Conservation (phyloP, 2,888 invertebrate species). For the Catocala nupta region DNA sequence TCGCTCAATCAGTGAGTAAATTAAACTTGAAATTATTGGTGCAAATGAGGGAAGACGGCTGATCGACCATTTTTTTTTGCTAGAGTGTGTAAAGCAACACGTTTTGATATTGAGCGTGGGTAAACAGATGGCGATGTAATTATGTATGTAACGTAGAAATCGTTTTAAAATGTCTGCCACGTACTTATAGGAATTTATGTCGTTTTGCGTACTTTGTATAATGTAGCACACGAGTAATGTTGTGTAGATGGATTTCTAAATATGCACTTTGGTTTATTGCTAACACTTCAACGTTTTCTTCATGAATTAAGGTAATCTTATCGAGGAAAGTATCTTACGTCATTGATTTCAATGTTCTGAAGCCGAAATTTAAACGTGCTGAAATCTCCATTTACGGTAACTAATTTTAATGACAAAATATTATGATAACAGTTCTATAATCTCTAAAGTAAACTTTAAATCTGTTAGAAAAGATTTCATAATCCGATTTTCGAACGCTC, state of each 20-base stretch:
- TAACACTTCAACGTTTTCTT: too few relatives aligned
- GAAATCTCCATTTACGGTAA: too few relatives aligned
- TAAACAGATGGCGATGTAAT: slow-evolving; percentile 40
- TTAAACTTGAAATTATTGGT: slow-evolving; percentile 52
- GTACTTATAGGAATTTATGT: slow-evolving; percentile 1
- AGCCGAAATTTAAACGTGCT: too few relatives aligned
- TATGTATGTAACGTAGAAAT: slow-evolving; percentile 21
- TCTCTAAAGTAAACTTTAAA: too few relatives aligned
- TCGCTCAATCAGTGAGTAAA: slow-evolving; percentile 58
- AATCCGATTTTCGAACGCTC: background rate
- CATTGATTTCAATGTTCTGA: too few relatives aligned
- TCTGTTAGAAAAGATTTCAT: background rate
- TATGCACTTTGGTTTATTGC: too few relatives aligned
- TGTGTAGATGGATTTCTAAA: too few relatives aligned
- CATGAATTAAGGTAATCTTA: too few relatives aligned
- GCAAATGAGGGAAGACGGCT: slow-evolving; percentile 51
- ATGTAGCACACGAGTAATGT: background rate
- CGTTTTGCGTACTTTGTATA: background rate
- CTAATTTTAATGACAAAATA: too few relatives aligned
- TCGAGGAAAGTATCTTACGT: too few relatives aligned
- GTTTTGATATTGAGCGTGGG: slow-evolving; percentile 37
- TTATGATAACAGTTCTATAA: too few relatives aligned
- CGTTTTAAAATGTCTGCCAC: background rate
- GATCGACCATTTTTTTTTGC: slow-evolving; percentile 50
- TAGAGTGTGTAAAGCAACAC: slow-evolving; percentile 40